Base-by-base conservation (phyloP, 2,797 vertebrate species). In the Arctocebus calabarensis region DNA sequence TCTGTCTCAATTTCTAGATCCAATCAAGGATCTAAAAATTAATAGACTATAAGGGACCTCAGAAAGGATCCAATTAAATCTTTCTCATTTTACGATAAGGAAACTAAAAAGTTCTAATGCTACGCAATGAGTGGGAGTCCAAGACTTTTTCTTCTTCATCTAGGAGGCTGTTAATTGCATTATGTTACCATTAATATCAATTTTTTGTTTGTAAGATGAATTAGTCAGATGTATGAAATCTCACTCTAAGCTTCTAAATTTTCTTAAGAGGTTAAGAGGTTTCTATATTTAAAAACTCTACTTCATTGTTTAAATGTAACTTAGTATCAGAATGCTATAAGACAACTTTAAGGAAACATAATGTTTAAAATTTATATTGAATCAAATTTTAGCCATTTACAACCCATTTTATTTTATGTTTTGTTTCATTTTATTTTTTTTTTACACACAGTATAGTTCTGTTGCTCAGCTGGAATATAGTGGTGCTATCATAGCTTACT, bases 281-380 rank as follows among this genome's bases (percentile, higher is more conserved):
- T 91, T 91, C 29, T 91, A 6, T 90, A 45, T 79, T 45, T 70
- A 55, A 88, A 92, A 83, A 14, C 27, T 64, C 59, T 12, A 29
- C 64, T 23, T 88, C 16, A 19, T 6, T 37, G 70, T 88, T 88
- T 62, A 82, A 86, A 74, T 73, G 10, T 88, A 70, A 77, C 62
- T 16, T 84, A 43, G 19, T 92, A 78, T 84, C 32, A 84, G 62
- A 88, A 92, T 68, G 61, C 68, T n/a, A 91, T 19, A 29, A 43
- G 19, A 84, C 52, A 91, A 55, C 57, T 14, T 90, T 93, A 68
- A 90, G n/a, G 64, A 88, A 93, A 91, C 29, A 59, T 64, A 66
- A 40, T 57, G 43, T 74, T 93, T 88, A 84, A 73, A 52, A 77
- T 88, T 73, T 66, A 43, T 87, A 84, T 37, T 40, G 83, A 84